These are phyloP conservation scores for Manis pentadactyla DNA, from an alignment of 2,797 vertebrate species.

Conservation along the genomic window DNA sequence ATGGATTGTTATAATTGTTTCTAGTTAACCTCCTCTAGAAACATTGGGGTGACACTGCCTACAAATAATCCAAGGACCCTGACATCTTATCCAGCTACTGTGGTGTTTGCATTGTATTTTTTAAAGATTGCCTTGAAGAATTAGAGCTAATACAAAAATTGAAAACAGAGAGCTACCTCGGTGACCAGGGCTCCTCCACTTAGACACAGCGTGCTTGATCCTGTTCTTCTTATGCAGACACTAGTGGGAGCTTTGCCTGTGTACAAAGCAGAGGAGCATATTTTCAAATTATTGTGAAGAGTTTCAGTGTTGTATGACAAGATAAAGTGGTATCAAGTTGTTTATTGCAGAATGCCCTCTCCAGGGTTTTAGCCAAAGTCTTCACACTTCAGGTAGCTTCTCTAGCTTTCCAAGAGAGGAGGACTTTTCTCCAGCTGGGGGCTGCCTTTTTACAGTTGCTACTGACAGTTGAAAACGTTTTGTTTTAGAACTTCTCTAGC, in stretches of 20 bases:
- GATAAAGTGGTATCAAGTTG: conserved; percentile 46
- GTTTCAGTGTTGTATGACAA: conserved; percentile 32
- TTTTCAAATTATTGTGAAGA: conserved; percentile 54
- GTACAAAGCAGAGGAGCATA: conserved; percentile 28
- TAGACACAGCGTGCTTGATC: neutral
- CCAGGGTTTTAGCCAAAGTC: conserved; percentile 26
- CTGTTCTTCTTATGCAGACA: neutral
- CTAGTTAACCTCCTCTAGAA: neutral
- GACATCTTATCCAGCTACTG: neutral
- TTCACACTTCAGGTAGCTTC: neutral
- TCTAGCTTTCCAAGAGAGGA: neutral
- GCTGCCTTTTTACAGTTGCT: neutral
- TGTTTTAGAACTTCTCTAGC: neutral
- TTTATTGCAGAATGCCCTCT: conserved; percentile 40
- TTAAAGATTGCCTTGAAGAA: conserved; percentile 33
- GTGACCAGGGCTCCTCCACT: neutral
- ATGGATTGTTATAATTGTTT: neutral
- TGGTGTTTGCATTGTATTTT: conserved; percentile 6
- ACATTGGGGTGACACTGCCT: neutral
- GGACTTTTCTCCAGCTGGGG: neutral
- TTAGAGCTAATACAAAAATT: conserved; percentile 29
- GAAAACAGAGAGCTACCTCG: conserved; percentile 21
- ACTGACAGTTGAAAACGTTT: neutral
- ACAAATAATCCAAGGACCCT: neutral
- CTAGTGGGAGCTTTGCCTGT: neutral